Base-by-base conservation (phyloP, 1,140 invertebrate genomes). In the Uloborus diversus region DNA sequence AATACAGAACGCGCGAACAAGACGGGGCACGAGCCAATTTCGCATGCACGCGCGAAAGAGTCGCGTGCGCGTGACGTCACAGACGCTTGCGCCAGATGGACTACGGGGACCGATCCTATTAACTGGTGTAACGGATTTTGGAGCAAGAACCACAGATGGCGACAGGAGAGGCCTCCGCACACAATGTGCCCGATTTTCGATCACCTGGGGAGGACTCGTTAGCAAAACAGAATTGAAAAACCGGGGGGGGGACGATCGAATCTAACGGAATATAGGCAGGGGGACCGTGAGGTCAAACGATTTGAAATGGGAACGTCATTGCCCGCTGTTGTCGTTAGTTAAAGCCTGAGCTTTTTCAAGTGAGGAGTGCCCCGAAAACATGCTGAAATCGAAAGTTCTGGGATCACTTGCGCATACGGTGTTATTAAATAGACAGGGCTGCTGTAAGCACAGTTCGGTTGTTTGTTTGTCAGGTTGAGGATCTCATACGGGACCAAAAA, bases 91-190 rank as follows among this genome's bases (percentile, higher is more conserved):
- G 35, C 68, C 68, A 71, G 68, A 71, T 62, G 59, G 14, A 23
- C 33, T 71, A 35, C 53, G 68, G 30, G 27, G 66, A 20, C 35
- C 68, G 53, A 71, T 71, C 68, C 68, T 59, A 71, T 71, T 71
- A 71, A 71, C 68, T 56, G 51, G 68, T 56, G 68, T 71, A 71
- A 71, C 68, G 68, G 68, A 71, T 71, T 71, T 71, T 47, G 33
- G 68, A 35, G 53, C 68, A 71, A 71, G 32, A 71, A 57, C 68
- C 68, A 71, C 68, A 71, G 68, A 71, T 71, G 68, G 68, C 13
- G 56, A 59, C 59, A 13, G 59, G 28, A 23, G 25, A 23, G 51
- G 51, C 51, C n/a, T n/a, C n/a, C n/a, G 25, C n/a, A 25, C 14
- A 62, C 59, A 62, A 62, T 37, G 30, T 37, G 14, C 59, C 32